phyloP scores from a whole-genome alignment of 2,797 vertebrate species.

The Scarus forsteni region DNA sequence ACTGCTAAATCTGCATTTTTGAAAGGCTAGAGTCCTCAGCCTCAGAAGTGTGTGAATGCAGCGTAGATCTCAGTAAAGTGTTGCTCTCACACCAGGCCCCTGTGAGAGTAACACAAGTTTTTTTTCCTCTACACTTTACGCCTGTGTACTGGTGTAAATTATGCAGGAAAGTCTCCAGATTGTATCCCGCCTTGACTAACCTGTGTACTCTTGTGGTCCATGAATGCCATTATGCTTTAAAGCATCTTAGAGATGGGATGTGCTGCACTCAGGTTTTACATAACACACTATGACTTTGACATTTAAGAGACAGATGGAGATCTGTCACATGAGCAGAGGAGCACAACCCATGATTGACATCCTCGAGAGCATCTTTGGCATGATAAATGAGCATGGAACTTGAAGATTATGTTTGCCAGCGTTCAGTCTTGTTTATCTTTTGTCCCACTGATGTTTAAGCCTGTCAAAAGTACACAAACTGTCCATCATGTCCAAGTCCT shows the following conservation, averaged over 20 bases:
- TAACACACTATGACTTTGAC: slow-evolving; percentile 33
- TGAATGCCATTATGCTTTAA: slow-evolving; percentile 12
- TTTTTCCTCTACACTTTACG: neutral
- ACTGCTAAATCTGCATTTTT: slow-evolving; percentile 6
- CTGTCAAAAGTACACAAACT: neutral
- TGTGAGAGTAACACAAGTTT: neutral
- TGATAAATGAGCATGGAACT: neutral
- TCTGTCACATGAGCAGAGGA: slow-evolving; percentile 14
- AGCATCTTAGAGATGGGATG: slow-evolving; percentile 19
- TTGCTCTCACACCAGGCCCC: neutral
- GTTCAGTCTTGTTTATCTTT: neutral
- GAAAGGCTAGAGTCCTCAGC: neutral
- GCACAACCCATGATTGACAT: neutral
- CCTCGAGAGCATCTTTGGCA: slow-evolving; percentile 1
- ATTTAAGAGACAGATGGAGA: slow-evolving; percentile 34
- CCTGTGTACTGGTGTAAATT: neutral
- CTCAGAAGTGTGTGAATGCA: neutral
- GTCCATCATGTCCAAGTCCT: neutral
- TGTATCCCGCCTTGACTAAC: neutral
- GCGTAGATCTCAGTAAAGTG: slow-evolving; percentile 4
- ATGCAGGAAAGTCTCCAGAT: slow-evolving; percentile 7
- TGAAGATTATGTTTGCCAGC: neutral
- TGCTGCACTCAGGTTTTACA: slow-evolving; percentile 7
- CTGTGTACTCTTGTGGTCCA: neutral
- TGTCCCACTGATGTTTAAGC: neutral